Evolutionary conservation across 1,140 invertebrate species (phyloP), one percentile per base, ranked within the genome.

Genomic region (Macrobrachium rosenbergii): DNA sequence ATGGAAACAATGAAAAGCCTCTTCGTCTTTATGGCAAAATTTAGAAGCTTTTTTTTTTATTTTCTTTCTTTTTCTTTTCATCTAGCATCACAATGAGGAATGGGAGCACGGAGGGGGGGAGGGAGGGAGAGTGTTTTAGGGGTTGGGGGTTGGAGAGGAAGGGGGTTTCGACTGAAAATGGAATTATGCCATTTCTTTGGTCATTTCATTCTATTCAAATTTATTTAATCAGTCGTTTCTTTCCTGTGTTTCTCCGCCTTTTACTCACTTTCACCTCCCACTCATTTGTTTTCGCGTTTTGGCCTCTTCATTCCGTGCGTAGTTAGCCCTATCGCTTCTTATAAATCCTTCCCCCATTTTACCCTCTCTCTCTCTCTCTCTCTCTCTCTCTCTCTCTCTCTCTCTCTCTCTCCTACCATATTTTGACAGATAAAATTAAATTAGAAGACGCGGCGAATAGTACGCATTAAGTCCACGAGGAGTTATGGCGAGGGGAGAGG

Each of bases 401-500:
- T 77, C 45, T 28, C 82, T 28, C 83, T 28, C 81, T 43, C 59
- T 58, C 14, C 23, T 28, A 43, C 73, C 83, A 84, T 84, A 84
- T 84, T 84, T 84, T 84, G 83, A 84, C 83, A 84, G 83, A 84
- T 84, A 84, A 84, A 84, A 84, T 84, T 84, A 84, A 84, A 84
- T 84, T 84, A 84, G 73, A 84, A 84, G 83, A 78, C 83, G 58
- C 82, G 76, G 82, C 69, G 82, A 83, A 75, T 60, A 73, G 82
- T 69, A 60, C 59, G 43, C 83, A 84, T 84, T 84, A 84, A 84
- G 73, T 84, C 62, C 59, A 37, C 75, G 37, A 17, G 63, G 83
- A 78, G 28, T 77, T 78, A 76, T 78, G 63, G 83, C n/a, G 23
- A 43, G 63, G 43, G 28, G 62, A n/a, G 16, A 17, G 16, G 75